Base-by-base conservation (phyloP, 2,113 vertebrate genomes). In the Indicator maculatus region DNA sequence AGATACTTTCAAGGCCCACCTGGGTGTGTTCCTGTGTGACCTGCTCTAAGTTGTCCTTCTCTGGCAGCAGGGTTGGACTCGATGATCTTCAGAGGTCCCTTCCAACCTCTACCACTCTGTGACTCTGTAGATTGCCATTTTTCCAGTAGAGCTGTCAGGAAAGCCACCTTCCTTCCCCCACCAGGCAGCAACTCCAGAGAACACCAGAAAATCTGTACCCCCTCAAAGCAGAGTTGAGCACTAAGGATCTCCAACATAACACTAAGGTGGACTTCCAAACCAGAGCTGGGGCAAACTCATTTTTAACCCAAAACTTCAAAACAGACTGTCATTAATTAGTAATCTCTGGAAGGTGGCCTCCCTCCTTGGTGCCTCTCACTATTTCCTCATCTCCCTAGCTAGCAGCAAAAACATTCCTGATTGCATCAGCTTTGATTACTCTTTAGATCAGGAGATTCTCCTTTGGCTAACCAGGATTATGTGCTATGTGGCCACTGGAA, bases 361-460 rank as follows among this genome's bases (percentile, higher is more conserved):
- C 50, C 38, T 92, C 50, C 58, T 93, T 83, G 44, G 63, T 96
- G 67, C 93, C 86, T 94, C 90, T 95, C 71, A 18, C 65, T 91
- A 78, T 94, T 95, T 95, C 80, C 72, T 95, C 84, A 96, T 93
- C 47, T 76, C 17, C 7, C 16, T 58, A 72, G 50, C 63, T 89
- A 93, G 61, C 55, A 75, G 90, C 65, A 96, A 93, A 91, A 95
- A 77, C 87, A 92, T 64, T 70, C 63, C 33, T 0, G 39, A 93
- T 95, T 95, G 75, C 93, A 86, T 97, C 93, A 96, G 72, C n/a
- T 95, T 75, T 83, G 84, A 94, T 93, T 94, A 83, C 86, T 55
- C 78, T 89, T 73, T 33, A 89, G 50, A 89, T 70, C 89, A 87
- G 67, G 53, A 89, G 77, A 53, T 41, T 92, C 86, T 93, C 21